Percentiles rank a stretch among this genome's conserved stretches.
Evolutionary conservation across 2,797 vertebrate species (phyloP).

Genomic region (Benthosema pterotum): DNA sequence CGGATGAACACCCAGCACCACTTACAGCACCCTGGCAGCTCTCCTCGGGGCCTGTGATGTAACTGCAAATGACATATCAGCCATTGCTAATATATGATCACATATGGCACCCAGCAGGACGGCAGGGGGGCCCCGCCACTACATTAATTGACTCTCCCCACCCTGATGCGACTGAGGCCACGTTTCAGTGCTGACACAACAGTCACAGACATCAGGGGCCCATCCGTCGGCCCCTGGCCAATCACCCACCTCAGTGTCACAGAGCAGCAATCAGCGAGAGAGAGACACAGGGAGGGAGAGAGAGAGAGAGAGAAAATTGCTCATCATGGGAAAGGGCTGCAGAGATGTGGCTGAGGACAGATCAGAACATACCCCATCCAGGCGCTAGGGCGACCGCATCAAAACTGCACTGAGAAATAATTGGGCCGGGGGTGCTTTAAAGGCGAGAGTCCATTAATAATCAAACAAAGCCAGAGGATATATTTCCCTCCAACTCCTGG

Average conservation of each 20-base stretch:
- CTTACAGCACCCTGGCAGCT: conserved; percentile 68
- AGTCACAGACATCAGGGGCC: conserved; percentile 54
- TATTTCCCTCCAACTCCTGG: conserved; percentile 76
- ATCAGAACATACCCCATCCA: conserved; percentile 62
- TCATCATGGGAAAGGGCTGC: conserved; percentile 65
- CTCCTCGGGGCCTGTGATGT: conserved; percentile 69
- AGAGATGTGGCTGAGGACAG: conserved; percentile 59
- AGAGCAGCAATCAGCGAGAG: conserved; percentile 59
- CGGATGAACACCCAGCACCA: conserved; percentile 44
- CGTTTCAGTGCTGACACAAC: conserved; percentile 66
- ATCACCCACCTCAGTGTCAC: conserved; percentile 58
- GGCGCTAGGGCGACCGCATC: conserved; percentile 51
- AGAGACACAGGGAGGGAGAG: conserved; percentile 34
- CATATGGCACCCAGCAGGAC: conserved; percentile 77
- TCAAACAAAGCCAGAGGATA: conserved; percentile 82
- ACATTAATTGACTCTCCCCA: conserved; percentile 75
- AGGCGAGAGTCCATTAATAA: conserved; percentile 81
- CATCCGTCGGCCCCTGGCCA: conserved; percentile 54
- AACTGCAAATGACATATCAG: conserved; percentile 77
- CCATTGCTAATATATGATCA: conserved; percentile 77
- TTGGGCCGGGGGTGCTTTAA: conserved; percentile 75
- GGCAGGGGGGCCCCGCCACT: conserved; percentile 60
- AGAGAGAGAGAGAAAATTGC: conserved; percentile 57
- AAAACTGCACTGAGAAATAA: conserved; percentile 74
- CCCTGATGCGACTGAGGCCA: conserved; percentile 71